These are phyloP conservation scores for Xylocopa sonorina DNA, from an alignment of 1,140 invertebrate genomes.

Conservation along the genomic window DNA sequence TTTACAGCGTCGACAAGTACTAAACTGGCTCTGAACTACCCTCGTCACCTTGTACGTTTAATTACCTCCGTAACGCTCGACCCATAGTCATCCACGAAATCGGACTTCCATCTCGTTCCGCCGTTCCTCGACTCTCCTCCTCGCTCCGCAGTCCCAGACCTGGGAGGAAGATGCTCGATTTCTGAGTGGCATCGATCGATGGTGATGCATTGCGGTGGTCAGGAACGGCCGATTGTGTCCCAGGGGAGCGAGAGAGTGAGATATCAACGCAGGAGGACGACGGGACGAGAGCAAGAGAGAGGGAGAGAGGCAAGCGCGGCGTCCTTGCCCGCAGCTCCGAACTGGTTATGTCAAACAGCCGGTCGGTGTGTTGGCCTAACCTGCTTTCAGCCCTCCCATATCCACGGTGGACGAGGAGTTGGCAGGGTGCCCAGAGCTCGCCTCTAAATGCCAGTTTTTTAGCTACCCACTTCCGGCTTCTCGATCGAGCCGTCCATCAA, in stretches of 20 bases:
- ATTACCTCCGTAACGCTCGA: neutral
- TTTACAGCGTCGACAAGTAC: neutral
- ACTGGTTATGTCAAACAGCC: slow-evolving; percentile 65
- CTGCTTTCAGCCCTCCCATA: slow-evolving; percentile 34
- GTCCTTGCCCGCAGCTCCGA: slow-evolving; percentile 65
- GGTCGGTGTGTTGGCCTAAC: slow-evolving; percentile 50
- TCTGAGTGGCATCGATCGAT: slow-evolving; percentile 34
- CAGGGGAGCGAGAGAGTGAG: slow-evolving; percentile 9
- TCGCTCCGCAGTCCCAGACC: neutral
- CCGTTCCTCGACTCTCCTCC: too few relatives aligned
- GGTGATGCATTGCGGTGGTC: slow-evolving; percentile 54
- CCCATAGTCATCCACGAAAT: neutral
- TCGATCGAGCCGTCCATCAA: slow-evolving; percentile 51
- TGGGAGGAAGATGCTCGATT: neutral
- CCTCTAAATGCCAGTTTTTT: slow-evolving; percentile 48
- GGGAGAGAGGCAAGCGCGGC: slow-evolving; percentile 37
- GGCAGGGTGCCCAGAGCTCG: slow-evolving; percentile 23
- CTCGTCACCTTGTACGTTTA: neutral
- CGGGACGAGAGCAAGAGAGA: neutral
- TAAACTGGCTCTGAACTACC: neutral
- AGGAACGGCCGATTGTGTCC: slow-evolving; percentile 54
- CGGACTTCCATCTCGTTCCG: neutral
- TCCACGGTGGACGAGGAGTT: slow-evolving; percentile 19
- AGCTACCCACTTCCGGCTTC: slow-evolving; percentile 43
- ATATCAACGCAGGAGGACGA: neutral